Evolutionary conservation across 2,113 vertebrate species (phyloP), one percentile per base, ranked within the genome.

Genomic region (Megalops atlanticus): DNA sequence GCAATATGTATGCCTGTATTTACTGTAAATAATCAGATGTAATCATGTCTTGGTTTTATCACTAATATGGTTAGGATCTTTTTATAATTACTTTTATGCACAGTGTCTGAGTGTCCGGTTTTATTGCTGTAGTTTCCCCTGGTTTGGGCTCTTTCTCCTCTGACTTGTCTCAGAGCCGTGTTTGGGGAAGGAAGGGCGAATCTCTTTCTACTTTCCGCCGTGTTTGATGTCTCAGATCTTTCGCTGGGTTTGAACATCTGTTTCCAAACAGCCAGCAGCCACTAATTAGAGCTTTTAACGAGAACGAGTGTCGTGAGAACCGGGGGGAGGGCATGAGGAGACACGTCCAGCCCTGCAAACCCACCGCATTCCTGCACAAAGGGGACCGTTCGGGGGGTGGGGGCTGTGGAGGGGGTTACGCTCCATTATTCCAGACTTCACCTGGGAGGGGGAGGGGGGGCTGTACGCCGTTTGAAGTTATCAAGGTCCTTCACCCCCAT

Each of bases 241-340:
- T 94, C 91, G 90, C 92, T 94, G 91, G 94, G 91, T 94, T 94
- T 92, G 93, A 96, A 95, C 92, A 94, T 92, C 94, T 95, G 93
- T 93, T 95, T 95, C 92, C 93, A 95, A 95, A 95, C 93, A 94
- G 91, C 94, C 91, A 91, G 81, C 85, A 95, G 93, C 92, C 94
- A 95, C 94, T 97, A 97, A 97, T 96, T 97, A 96, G 91, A 88
- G 92, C 92, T 89, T 95, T 95, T 97, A 96, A 96, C 39, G 27
- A 96, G 94, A 93, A 93, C 90, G 92, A 92, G 91, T 92, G 88
- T 88, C 91, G 92, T 95, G 93, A 95, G 92, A 94, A 94, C 90
- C 92, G 91, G 89, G 91, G 91, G 92, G 92, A 93, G 94, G 94
- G 93, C 93, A 94, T 92, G 93, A 95, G 91, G 88, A 87, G 91